Conservation (phyloP, 1,140 invertebrate species). For the Euschistus heros region DNA sequence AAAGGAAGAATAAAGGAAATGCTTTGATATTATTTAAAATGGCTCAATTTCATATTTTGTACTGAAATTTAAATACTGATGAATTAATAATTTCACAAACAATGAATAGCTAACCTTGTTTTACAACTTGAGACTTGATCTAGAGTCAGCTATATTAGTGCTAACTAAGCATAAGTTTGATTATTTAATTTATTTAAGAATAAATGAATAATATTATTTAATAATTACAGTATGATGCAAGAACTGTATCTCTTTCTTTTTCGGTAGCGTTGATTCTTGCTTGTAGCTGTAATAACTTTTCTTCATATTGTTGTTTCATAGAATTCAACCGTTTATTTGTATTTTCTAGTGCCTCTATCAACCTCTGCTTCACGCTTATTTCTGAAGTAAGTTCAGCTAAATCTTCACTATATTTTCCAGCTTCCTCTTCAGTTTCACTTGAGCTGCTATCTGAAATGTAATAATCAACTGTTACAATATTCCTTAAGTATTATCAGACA, state of each 20-base stretch:
- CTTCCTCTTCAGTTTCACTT: conserved; percentile 37
- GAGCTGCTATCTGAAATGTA: conserved; percentile 37
- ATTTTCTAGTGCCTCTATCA: conserved; percentile 87
- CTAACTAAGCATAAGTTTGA: too few species aligned
- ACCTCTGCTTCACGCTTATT: conserved; percentile 81
- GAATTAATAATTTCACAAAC: too few species aligned
- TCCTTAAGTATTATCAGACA: too few species aligned
- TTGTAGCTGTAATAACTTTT: conserved; percentile 81
- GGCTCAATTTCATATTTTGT: too few species aligned
- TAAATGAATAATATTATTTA: not conserved
- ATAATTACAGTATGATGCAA: conserved; percentile 50
- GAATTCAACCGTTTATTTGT: conserved; percentile 72
- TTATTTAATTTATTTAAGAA: too few species aligned
- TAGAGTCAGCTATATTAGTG: too few species aligned
- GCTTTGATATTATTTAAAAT: too few species aligned
- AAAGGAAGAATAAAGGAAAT: too few species aligned
- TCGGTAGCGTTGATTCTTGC: conserved; percentile 80
- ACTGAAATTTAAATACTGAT: too few species aligned
- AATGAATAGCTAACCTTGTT: too few species aligned
- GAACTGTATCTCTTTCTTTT: conserved; percentile 83
- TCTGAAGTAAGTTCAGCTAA: conserved; percentile 76
- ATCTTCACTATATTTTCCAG: conserved; percentile 47
- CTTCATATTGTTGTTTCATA: conserved; percentile 86
- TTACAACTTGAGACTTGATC: too few species aligned
- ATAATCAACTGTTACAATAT: not conserved